Evolutionary conservation across 2,888 invertebrate genomes (phyloP), one percentile per base, ranked within the genome.

Genomic region (Phlogophora meticulosa): DNA sequence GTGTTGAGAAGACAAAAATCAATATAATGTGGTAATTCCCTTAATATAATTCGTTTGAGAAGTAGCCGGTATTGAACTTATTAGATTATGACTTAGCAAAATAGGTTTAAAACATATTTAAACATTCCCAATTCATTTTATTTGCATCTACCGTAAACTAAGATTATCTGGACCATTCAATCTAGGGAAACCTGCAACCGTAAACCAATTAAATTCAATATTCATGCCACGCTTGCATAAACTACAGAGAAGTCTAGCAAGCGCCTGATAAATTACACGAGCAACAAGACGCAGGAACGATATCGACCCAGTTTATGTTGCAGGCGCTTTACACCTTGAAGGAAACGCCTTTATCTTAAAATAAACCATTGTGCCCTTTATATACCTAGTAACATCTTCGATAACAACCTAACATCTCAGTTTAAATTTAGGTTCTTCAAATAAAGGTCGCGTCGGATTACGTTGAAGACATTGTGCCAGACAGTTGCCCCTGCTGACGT

Each of bases 191-290:
- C 9, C 3, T 34, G 7, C 32, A n/a, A 34, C 15, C 5, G 10
- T 34, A 11, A 40, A 13, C 11, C 17, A 45, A 24, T 64, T 56
- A 11, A 52, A 73, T 63, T 72, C 20, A 56, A 60, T 60, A 60
- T 60, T 59, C 45, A 34, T 11, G 24, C 42, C 3, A 9, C 36
- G 28, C 22, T 52, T 42, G 34, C 36, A 34, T 42, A 67, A 46
- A 22, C 4, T 57, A 38, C n/a, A 15, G 15, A 13, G 42, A 57
- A 38, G 15, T 58, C 55, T 51, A 22, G 24, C 42, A 42, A 79
- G 74, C 72, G 82, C 81, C 81, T 79, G 64, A 65, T 45, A 64
- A 62, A 72, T 56, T 70, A 24, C 24, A 24, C n/a, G 28, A 66
- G 82, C 80, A 82, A 70, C 42, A 13, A 63, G 64, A 57, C 49